Evolutionary conservation across 2,113 vertebrate species (phyloP).

Genomic region (zebrafish (Danio rerio)): DNA sequence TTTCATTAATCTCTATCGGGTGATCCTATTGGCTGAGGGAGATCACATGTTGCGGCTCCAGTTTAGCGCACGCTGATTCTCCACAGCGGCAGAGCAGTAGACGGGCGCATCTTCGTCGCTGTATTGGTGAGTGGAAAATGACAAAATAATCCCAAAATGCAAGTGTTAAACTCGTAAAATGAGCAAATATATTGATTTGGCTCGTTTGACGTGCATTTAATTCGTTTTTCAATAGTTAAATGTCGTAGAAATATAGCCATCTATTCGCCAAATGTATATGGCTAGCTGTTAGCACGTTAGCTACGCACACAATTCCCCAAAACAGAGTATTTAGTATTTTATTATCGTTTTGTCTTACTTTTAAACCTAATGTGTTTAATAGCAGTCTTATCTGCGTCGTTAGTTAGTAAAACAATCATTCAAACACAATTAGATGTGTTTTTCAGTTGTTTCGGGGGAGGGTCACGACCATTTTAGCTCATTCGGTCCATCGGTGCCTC

Average conservation of each 20-base stretch:
- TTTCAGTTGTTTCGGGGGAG: conserved; percentile 12
- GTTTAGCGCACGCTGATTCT: not conserved
- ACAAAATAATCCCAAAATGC: too few relatives aligned
- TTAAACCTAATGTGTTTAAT: not conserved
- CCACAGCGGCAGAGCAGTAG: not conserved
- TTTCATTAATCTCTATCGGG: not conserved
- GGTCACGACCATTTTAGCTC: conserved; percentile 37
- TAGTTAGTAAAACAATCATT: not conserved
- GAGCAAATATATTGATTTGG: too few relatives aligned
- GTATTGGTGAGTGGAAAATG: not conserved
- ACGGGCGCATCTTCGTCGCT: not conserved
- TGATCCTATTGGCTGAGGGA: conserved; percentile 5
- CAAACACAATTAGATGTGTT: rapidly evolving
- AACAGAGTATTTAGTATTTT: not conserved
- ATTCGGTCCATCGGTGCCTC: not conserved
- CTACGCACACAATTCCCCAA: not conserved
- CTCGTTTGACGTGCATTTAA: not conserved
- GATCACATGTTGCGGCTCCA: not conserved
- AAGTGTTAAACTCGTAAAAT: not conserved
- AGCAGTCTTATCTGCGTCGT: not conserved
- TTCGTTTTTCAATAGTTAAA: not conserved
- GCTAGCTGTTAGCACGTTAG: conserved; percentile 21
- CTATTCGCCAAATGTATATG: not conserved
- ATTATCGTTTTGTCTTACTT: not conserved
- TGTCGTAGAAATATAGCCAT: not conserved